Evolutionary conservation across 2,113 vertebrate species (phyloP), one percentile per base, ranked within the genome.

Genomic region (Tor tambroides): DNA sequence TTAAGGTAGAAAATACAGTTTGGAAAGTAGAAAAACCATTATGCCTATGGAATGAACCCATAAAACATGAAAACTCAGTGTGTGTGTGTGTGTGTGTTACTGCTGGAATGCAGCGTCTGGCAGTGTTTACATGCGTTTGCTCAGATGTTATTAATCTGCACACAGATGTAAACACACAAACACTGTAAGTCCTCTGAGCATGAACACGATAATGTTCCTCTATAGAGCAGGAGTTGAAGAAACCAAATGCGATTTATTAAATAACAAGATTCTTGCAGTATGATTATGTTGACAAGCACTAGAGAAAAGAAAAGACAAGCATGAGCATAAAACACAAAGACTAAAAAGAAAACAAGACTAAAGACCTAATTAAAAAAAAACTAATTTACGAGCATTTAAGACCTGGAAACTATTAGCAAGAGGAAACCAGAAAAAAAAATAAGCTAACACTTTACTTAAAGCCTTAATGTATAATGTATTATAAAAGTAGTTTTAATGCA

Each of bases 121-220:
- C 78, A 80, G 32, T 41, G 54, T 80, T 80, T 82, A 14, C 41
- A 49, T 14, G 38, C 11, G 0, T 75, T 46, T 28, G 35, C 41
- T 67, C 80, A 82, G 38, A 82, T 49, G 80, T 82, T 82, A 82
- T 49, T 82, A 21, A 67, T 67, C 80, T 43, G 23, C 23, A 43
- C 54, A 63, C 56, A 26, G 21, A 41, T 81, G 56, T 63, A 81
- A 80, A 38, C 30, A 38, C 30, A 17, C 8, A 81, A 43, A 81
- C 32, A 26, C 78, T 80, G 21, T n/a, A 38, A 6, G 6, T 80
- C 12, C 51, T 54, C 51, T 61, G 78, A 35, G 19, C 78, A 80
- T 38, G 54, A 38, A 14, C 21, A n/a, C 9, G n/a, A 14, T 80
- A 19, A 38, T 59, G 51, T 38, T 80, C 59, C 30, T 61, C 19